phyloP scores from a whole-genome alignment of 2,888 invertebrate species.

The Brassicogethes aeneus region DNA sequence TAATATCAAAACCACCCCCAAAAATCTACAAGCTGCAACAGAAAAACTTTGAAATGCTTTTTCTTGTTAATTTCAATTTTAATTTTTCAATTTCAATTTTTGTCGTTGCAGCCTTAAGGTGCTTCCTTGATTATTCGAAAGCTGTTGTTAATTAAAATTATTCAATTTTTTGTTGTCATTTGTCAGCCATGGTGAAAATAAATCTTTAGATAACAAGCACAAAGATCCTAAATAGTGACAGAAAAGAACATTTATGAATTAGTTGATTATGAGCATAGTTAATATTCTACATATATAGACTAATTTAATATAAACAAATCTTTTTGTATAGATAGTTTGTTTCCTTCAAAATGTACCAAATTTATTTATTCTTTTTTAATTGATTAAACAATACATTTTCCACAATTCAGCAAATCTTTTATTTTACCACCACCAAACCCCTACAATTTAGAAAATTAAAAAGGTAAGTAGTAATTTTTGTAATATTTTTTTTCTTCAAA shows the following conservation, averaged over 20 bases:
- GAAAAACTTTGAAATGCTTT: no score
- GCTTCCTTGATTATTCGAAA: neutral
- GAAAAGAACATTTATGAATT: neutral
- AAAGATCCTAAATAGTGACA: neutral
- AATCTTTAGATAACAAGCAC: neutral
- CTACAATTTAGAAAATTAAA: no score
- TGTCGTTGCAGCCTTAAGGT: neutral
- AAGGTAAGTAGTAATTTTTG: no score
- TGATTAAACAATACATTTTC: constrained; percentile 20
- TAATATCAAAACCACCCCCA: neutral
- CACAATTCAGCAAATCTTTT: constrained; percentile 11
- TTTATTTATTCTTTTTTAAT: constrained; percentile 14
- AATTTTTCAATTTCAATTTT: neutral
- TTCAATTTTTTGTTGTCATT: no score
- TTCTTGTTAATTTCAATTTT: neutral
- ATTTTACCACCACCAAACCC: constrained; percentile 2
- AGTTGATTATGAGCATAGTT: neutral
- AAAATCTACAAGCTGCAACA: no score
- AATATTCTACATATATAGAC: neutral
- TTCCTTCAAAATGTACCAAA: constrained; percentile 15
- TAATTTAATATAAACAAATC: constrained; percentile 4
- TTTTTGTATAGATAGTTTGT: constrained; percentile 19
- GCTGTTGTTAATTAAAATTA: no score
- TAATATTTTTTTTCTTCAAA: no score
- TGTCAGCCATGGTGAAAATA: no score